These are phyloP conservation scores for Alauda arvensis DNA, from an alignment of 2,797 vertebrate genomes.

Conservation along the genomic window DNA sequence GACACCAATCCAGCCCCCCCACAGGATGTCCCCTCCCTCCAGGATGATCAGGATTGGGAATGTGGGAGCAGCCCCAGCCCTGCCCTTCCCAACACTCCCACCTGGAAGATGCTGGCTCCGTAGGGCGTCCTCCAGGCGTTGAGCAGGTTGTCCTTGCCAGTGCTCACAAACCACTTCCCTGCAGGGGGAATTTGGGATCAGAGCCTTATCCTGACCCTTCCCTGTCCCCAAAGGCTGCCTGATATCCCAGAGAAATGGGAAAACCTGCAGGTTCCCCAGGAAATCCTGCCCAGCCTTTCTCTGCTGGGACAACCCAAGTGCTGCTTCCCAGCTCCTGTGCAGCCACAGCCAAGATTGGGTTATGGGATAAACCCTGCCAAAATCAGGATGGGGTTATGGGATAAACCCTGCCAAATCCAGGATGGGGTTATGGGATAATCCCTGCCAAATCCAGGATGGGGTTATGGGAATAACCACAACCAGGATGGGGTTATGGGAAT, in stretches of 20 bases:
- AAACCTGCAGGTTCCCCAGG: accelerated
- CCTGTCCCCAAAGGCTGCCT: neutral
- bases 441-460: neutral
- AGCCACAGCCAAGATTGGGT: accelerated
- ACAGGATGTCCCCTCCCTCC: neutral
- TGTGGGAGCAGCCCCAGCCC: accelerated
- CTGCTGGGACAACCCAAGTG: neutral
- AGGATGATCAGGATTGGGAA: accelerated
- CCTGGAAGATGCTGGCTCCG: slow-evolving; percentile 90
- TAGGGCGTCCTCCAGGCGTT: slow-evolving; percentile 92
- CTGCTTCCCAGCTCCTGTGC: accelerated
- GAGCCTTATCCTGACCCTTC: no score
- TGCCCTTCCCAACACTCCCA: neutral
- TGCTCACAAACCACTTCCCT: slow-evolving; percentile 96
- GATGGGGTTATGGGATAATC: neutral
- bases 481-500: neutral
- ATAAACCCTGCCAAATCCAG: accelerated
- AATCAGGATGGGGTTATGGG: neutral
- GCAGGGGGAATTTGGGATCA: neutral
- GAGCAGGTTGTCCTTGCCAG: slow-evolving; percentile 92
- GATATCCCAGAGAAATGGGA: accelerated
- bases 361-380: no score
- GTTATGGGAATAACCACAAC: neutral
- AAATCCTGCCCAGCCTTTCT: neutral
- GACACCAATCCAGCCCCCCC: accelerated